These are phyloP conservation scores for Hoplodrina blanda DNA, from an alignment of 2,888 invertebrate species.

Conservation along the genomic window DNA sequence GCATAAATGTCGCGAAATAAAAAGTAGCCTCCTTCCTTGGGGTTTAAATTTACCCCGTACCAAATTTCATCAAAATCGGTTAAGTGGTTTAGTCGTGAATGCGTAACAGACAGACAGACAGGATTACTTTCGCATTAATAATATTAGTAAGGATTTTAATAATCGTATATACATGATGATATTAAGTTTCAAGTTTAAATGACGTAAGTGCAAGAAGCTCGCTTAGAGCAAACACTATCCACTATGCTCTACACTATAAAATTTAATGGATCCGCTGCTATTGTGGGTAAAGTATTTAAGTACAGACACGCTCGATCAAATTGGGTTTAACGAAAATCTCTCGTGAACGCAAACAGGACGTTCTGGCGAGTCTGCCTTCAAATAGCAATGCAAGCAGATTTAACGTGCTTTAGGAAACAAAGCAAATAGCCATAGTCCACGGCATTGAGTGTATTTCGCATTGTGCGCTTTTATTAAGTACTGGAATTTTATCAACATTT, in stretches of 20 bases:
- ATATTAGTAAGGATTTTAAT: too few relatives aligned
- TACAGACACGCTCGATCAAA: slow-evolving; percentile 54
- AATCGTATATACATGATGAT: neutral
- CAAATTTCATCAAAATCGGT: too few relatives aligned
- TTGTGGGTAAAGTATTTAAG: slow-evolving; percentile 52
- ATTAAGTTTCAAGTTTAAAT: neutral
- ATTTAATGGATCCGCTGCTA: slow-evolving; percentile 40
- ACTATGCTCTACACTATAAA: slow-evolving; percentile 28
- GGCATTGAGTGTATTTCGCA: slow-evolving; percentile 48
- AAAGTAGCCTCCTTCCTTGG: too few relatives aligned
- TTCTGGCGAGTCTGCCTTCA: slow-evolving; percentile 47
- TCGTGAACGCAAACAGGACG: slow-evolving; percentile 54
- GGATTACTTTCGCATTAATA: too few relatives aligned
- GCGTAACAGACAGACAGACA: too few relatives aligned
- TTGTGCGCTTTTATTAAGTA: slow-evolving; percentile 28
- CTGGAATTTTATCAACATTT: slow-evolving; percentile 40
- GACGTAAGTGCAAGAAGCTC: slow-evolving; percentile 22
- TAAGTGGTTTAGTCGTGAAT: too few relatives aligned
- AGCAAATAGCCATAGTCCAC: slow-evolving; percentile 42
- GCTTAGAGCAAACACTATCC: slow-evolving; percentile 21
- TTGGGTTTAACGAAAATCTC: slow-evolving; percentile 60
- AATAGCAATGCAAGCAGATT: slow-evolving; percentile 59
- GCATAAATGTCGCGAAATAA: too few relatives aligned
- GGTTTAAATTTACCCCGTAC: too few relatives aligned
- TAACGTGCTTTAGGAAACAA: slow-evolving; percentile 53